Base-by-base conservation (phyloP, 2,888 invertebrate genomes). In the Ypsolopha sequella region DNA sequence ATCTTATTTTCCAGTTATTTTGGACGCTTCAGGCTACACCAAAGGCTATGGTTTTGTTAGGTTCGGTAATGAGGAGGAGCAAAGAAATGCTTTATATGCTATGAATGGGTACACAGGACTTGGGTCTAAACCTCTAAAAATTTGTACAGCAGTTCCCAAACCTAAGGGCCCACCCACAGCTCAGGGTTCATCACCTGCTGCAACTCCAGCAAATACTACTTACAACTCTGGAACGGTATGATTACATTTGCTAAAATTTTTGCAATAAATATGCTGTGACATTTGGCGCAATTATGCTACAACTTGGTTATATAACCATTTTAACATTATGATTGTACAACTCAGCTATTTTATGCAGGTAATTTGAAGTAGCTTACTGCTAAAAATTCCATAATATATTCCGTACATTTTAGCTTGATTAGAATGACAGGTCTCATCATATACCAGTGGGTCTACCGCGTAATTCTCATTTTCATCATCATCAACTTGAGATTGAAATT, bases 1-100 rank as follows among this genome's bases (percentile, higher is more conserved):
- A n/a, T 43, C n/a, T 43, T 36, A 8, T 50, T 43, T 88, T 88
- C 35, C 78, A 94, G 97, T 98, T 35, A 97, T 98, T 62, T 80
- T 96, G 63, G 97, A 97, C 67, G 91, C 89, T 58, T 91, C 93
- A 54, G 97, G 98, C 3, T 94, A 95, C 65, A 97, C 97, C 64
- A 96, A 96, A 81, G 97, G 98, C 10, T 98, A 97, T 75, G 98
- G 98, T 6, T 98, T 98, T 79, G 96, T 98, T 8, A 89, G 97
- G 58, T 98, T 98, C 73, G 95, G 96, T 6, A 95, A 93, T 64
- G 97, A 98, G 74, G 95, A 95, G 54, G 96, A 96, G 68, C 97
- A 98, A 74, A 94, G 97, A 66, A 94, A 95, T 63, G 97, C 97
- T 56, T 81, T 98, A 50, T 92, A 93, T 51, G 93, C 95, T 55